Evolutionary conservation across 2,113 vertebrate species (phyloP).

Genomic region (Mionectes macconnelli): DNA sequence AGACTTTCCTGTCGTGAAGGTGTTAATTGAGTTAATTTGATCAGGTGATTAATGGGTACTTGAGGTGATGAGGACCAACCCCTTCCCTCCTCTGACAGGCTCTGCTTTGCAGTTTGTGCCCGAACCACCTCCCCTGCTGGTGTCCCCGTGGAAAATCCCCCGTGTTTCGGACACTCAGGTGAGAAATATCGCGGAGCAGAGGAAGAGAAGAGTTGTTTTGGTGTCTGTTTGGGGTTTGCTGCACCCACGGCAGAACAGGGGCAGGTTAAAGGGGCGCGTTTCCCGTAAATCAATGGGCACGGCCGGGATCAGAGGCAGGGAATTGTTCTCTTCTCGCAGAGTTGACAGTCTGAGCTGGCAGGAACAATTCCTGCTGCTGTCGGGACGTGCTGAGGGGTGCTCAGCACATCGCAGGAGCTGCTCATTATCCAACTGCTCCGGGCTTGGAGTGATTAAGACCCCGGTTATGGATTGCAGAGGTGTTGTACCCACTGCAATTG

Average conservation of each 20-base stretch:
- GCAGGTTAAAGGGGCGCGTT: fast-evolving
- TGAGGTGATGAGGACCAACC: not conserved
- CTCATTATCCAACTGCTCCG: not conserved
- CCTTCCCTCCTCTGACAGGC: not conserved
- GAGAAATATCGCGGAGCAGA: not conserved
- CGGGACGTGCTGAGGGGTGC: not conserved
- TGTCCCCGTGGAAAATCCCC: not conserved
- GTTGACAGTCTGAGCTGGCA: not conserved
- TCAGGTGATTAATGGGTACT: fast-evolving
- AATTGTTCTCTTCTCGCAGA: not conserved
- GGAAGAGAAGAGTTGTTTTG: not conserved
- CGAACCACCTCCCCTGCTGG: not conserved
- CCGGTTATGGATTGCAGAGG: not conserved
- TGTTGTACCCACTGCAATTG: not conserved
- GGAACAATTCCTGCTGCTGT: not conserved
- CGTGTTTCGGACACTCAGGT: fast-evolving
- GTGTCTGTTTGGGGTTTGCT: not conserved
- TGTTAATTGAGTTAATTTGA: not conserved
- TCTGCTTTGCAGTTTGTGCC: not conserved
- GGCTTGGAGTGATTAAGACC: not conserved
- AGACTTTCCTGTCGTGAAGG: not conserved
- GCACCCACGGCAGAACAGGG: not conserved
- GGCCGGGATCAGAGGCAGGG: not conserved
- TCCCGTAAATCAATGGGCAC: fast-evolving
- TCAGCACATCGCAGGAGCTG: not conserved